Base-by-base conservation (phyloP, 2,888 invertebrate genomes). In the Scotopteryx bipunctaria region DNA sequence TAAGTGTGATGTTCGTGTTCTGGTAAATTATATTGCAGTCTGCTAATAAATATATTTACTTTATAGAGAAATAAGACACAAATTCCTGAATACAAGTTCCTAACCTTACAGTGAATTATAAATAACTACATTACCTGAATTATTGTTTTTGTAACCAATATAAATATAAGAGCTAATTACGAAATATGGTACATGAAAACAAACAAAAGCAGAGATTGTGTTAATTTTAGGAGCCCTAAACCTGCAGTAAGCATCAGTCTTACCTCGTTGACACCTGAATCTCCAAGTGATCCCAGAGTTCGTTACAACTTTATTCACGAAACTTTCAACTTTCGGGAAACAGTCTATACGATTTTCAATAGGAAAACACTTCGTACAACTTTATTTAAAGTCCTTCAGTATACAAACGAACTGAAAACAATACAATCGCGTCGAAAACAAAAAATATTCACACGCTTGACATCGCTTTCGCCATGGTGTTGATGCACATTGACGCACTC, bases 261-360 rank as follows among this genome's bases (percentile, higher is more conserved):
- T 90, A 90, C 91, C 90, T 90, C 90, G 84, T 89, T 90, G 89
- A 90, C 90, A 91, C 89, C 90, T 88, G 86, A 88, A 87, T 81
- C 82, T 81, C 80, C 74, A 81, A 86, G 80, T 80, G 83, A 86
- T 88, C 82, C 78, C 69, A 75, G 85, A 87, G 87, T 87, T 87
- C 84, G 87, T 87, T 87, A 82, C 62, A 87, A 87, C 86, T 89
- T 87, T 82, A 79, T 78, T 76, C 82, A 82, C 80, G 70, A 83
- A 84, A 83, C 84, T 85, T 81, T 67, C 50, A 83, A 86, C 78
- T 86, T 86, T 81, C 64, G 55, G 71, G 66, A 61, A 70, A 73
- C 61, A 80, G 76, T 78, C 61, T 69, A 66, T 67, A 57, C 77
- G 82, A 78, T 73, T 67, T 45, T 72, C 65, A 69, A 69, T 69